These are phyloP conservation scores for Cyanistes caeruleus DNA, from an alignment of 2,113 vertebrate genomes.

Conservation along the genomic window DNA sequence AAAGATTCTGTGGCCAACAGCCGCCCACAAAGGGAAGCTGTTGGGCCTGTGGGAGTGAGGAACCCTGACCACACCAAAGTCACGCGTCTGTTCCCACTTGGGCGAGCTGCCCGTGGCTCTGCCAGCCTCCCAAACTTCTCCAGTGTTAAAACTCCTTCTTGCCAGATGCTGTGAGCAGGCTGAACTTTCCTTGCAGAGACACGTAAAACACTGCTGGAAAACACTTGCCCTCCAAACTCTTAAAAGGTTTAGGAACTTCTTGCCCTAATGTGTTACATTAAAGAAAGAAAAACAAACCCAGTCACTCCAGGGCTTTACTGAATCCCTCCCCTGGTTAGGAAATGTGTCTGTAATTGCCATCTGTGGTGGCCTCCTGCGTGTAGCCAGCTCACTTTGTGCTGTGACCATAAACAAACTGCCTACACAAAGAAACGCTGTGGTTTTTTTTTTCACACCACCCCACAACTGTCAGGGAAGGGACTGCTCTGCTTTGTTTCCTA, in stretches of 20 bases:
- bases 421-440: not conserved
- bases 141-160: not conserved
- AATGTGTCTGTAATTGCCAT: not conserved
- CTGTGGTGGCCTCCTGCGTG: not conserved
- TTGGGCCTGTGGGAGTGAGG: not conserved
- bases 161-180: not conserved
- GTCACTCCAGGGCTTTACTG: not conserved
- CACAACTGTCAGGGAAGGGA: not conserved
- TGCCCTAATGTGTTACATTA: not conserved
- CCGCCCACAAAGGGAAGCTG: not conserved
- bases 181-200: not conserved
- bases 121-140: not conserved
- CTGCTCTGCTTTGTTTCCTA: slow-evolving; percentile 16
- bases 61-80: not conserved
- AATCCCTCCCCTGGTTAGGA: not conserved
- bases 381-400: not conserved
- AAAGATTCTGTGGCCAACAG: not conserved
- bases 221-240: not conserved
- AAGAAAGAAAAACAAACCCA: not conserved
- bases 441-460: not conserved
- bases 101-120: fast-evolving
- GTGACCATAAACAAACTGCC: not conserved
- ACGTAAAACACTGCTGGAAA: not conserved
- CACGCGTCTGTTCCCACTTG: fast-evolving
- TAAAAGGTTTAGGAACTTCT: slow-evolving; percentile 1